Base-by-base conservation (phyloP, 2,797 vertebrate species). In the Danio tinwini region DNA sequence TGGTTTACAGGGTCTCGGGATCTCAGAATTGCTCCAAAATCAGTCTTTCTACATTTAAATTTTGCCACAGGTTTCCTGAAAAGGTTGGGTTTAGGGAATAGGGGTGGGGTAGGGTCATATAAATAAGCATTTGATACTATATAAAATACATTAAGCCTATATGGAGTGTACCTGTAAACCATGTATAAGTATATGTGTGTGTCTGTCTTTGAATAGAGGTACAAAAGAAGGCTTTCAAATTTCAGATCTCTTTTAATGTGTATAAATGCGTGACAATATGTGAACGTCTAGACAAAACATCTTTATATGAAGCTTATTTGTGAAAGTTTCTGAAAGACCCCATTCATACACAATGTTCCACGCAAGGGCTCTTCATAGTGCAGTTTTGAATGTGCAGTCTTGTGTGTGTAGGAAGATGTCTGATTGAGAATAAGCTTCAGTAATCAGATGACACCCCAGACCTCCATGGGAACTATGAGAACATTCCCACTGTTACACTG, bases 311-410 rank as follows among this genome's bases (percentile, higher is more conserved):
- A 49, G 39, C 61, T 62, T 47, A 68, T 74, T 40, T 52, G 44
- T 53, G 50, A 74, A 5, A 37, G 52, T 53, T 83, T 83, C 83
- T 88, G 89, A 91, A 91, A 88, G 82, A 81, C 78, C 81, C 85
- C 88, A 91, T 93, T 93, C 90, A 92, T 84, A 49, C 40, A 14
- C 29, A 68, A 50, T 68, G 70, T 72, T 29, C 29, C 74, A 53
- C 39, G 65, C 67, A 59, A 64, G 29, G 61, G 52, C 73, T 77
- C 62, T 74, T 58, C 74, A 71, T 78, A 65, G 76, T 45, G 59
- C 72, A 58, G 70, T 47, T 74, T 76, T 71, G 65, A 74, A 77
- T 72, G 64, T 78, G 50, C 70, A 74, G 71, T 76, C 71, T 72
- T 67, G 59, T 61, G 71, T 52, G 67, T 52, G 67, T 74, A 62